Evolutionary conservation across 2,888 invertebrate genomes (phyloP).

Genomic region (Sycophila texana): DNA sequence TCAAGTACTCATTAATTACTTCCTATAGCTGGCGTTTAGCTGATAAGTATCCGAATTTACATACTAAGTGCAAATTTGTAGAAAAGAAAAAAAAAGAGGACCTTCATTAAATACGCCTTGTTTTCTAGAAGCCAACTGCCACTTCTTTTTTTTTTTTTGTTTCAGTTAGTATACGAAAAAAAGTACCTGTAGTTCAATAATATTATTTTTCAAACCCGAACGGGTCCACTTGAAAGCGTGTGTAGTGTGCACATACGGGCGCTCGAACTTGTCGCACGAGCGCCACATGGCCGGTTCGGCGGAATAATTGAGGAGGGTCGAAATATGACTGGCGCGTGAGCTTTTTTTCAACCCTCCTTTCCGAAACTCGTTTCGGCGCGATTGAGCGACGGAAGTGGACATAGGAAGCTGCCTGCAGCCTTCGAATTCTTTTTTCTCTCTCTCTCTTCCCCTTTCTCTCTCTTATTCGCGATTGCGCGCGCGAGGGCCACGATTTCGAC

Average conservation of each 20-base stretch:
- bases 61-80: no score
- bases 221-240: not conserved
- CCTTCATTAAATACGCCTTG: no score
- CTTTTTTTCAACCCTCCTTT: not conserved
- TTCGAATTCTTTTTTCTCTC: not conserved
- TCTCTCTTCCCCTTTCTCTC: conserved; percentile 10
- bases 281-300: not conserved
- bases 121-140: no score
- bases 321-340: conserved; percentile 13
- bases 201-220: not conserved
- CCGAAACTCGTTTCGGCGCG: conserved; percentile 35
- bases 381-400: conserved; percentile 38
- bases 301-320: conserved; percentile 45
- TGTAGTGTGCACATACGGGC: not conserved
- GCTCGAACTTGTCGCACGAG: not conserved
- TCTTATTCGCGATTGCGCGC: conserved; percentile 1
- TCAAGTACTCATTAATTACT: no score
- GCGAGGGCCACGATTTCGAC: not conserved
- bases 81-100: no score
- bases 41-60: no score
- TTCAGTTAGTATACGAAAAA: no score
- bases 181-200: no score
- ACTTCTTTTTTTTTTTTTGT: no score
- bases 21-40: no score
- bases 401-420: not conserved